Conservation (phyloP, 2,888 invertebrate genomes). For the Caenorhabditis panamensis region DNA sequence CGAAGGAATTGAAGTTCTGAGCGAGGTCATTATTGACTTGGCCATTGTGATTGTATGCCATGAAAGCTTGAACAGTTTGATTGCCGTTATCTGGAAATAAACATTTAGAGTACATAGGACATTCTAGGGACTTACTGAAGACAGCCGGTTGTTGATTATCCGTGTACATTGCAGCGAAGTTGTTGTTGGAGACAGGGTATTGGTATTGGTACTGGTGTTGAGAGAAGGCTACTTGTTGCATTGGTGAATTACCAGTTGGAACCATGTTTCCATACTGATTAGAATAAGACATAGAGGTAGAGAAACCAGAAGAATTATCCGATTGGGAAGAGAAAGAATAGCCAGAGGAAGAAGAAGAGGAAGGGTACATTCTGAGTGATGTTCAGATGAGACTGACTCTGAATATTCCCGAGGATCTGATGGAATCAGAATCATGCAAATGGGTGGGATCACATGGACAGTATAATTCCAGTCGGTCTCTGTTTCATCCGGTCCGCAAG, state of each 20-base stretch:
- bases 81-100: too few relatives aligned
- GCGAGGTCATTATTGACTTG: too few relatives aligned
- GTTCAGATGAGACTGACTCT: conserved; percentile 1
- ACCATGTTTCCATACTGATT: background rate
- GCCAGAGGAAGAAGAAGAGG: background rate
- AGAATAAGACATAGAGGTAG: background rate
- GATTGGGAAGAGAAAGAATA: background rate
- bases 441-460: background rate
- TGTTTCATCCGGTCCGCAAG: background rate
- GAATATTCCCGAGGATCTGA: background rate
- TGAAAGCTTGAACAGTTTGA: too few relatives aligned
- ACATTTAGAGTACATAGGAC: too few relatives aligned
- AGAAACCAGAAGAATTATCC: background rate
- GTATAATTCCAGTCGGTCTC: background rate
- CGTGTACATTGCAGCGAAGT: background rate
- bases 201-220: background rate
- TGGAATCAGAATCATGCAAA: background rate
- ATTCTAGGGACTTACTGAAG: too few relatives aligned
- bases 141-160: background rate
- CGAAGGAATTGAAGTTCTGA: too few relatives aligned
- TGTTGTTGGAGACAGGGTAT: background rate
- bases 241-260: background rate
- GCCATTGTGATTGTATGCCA: too few relatives aligned
- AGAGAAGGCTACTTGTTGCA: background rate
- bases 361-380: background rate